These are phyloP conservation scores for Augochlora pura DNA, from an alignment of 1,140 invertebrate species.

Conservation along the genomic window DNA sequence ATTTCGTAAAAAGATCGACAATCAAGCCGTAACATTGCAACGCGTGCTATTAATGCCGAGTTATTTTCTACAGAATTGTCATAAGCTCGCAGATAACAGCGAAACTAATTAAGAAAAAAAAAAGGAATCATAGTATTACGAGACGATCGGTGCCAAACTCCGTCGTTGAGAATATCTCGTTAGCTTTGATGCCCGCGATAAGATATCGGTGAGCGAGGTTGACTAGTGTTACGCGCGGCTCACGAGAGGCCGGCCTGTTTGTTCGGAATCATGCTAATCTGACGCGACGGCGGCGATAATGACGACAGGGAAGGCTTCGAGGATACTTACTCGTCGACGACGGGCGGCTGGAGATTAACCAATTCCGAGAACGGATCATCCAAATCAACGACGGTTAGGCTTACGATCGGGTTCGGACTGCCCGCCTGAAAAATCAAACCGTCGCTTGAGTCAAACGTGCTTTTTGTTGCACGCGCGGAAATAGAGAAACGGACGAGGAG, in stretches of 20 bases:
- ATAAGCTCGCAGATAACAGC: too few species aligned
- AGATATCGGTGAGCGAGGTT: slow-evolving; percentile 1
- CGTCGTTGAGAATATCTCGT: not conserved
- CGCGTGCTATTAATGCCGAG: too few species aligned
- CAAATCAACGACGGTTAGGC: slow-evolving; percentile 78
- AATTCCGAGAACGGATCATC: slow-evolving; percentile 56
- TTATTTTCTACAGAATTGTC: too few species aligned
- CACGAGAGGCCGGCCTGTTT: not conserved
- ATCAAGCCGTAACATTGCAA: too few species aligned
- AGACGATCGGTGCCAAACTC: not conserved
- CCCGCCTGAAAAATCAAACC: slow-evolving; percentile 75
- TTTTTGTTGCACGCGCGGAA: not conserved
- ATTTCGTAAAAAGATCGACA: too few species aligned
- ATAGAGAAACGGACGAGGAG: too few species aligned
- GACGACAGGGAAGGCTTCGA: too few species aligned
- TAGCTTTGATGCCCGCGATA: not conserved
- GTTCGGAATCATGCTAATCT: not conserved
- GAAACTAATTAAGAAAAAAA: not conserved
- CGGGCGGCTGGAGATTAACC: slow-evolving; percentile 63
- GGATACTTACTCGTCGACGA: slow-evolving; percentile 68
- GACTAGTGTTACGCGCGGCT: not conserved
- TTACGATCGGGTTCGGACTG: slow-evolving; percentile 79
- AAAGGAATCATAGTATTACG: not conserved
- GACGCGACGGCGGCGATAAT: not conserved
- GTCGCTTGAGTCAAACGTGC: not conserved